phyloP scores from a whole-genome alignment of 2,888 invertebrate species.

The Acholoe squamosa region DNA sequence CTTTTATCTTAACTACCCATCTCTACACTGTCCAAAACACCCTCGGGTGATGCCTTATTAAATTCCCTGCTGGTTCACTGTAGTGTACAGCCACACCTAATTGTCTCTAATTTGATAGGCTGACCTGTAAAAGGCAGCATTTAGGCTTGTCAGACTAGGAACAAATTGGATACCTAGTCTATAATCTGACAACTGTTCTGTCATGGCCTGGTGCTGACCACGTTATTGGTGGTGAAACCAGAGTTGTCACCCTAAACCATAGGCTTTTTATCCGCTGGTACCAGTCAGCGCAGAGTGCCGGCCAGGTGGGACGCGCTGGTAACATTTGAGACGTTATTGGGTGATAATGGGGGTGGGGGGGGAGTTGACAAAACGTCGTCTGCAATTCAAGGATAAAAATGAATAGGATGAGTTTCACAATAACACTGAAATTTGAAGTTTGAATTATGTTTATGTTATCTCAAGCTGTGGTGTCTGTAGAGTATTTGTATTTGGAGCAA shows the following conservation, averaged over 20 bases:
- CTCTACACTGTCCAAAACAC: background rate
- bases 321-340: conserved; percentile 33
- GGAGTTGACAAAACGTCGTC: conserved; percentile 8
- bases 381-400: background rate
- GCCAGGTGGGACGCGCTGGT: conserved; percentile 11
- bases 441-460: too few species aligned
- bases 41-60: background rate
- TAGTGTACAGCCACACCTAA: background rate
- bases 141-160: background rate
- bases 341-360: conserved; percentile 29
- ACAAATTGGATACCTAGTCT: conserved; percentile 33
- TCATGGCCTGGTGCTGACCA: conserved; percentile 37
- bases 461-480: too few species aligned
- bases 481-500: too few species aligned
- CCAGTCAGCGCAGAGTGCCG: background rate
- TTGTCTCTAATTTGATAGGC: conserved; percentile 52
- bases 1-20: background rate
- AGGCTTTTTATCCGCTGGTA: background rate
- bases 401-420: background rate
- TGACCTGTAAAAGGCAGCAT: conserved; percentile 44
- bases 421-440: too few species aligned
- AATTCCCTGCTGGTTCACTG: background rate
- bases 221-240: conserved; percentile 13
- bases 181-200: conserved; percentile 61
- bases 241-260: conserved; percentile 28